These are phyloP conservation scores for Crotalus tigris DNA, from an alignment of 2,113 vertebrate species.

Conservation along the genomic window DNA sequence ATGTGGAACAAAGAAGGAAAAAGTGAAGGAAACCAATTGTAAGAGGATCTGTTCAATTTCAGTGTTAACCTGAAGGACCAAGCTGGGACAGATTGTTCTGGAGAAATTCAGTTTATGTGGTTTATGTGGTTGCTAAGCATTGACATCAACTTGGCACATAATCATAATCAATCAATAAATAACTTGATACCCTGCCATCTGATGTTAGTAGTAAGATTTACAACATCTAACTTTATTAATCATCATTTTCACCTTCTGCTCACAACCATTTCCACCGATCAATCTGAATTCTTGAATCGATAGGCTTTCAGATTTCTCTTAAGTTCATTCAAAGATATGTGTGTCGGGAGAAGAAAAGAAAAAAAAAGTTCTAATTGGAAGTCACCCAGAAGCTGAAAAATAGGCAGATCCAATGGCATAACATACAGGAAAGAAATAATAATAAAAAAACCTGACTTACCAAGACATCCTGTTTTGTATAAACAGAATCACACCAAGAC, in stretches of 20 bases:
- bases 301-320: not conserved
- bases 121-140: not conserved
- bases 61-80: not conserved
- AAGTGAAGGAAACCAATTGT: not conserved
- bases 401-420: not conserved
- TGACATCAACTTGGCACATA: not conserved
- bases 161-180: not conserved
- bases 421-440: not conserved
- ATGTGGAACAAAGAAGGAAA: not conserved
- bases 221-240: not conserved
- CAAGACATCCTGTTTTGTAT: not conserved
- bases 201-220: not conserved
- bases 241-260: not conserved
- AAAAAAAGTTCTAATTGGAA: not conserved
- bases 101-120: too few relatives aligned
- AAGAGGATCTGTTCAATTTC: not conserved
- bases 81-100: not conserved
- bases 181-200: not conserved
- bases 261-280: not conserved
- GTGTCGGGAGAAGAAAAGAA: not conserved
- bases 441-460: not conserved
- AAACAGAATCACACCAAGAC: not conserved
- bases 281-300: not conserved
- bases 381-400: not conserved
- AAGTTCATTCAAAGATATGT: not conserved